Conservation (phyloP, 2,888 invertebrate species). For the Trissolcus japonicus region DNA sequence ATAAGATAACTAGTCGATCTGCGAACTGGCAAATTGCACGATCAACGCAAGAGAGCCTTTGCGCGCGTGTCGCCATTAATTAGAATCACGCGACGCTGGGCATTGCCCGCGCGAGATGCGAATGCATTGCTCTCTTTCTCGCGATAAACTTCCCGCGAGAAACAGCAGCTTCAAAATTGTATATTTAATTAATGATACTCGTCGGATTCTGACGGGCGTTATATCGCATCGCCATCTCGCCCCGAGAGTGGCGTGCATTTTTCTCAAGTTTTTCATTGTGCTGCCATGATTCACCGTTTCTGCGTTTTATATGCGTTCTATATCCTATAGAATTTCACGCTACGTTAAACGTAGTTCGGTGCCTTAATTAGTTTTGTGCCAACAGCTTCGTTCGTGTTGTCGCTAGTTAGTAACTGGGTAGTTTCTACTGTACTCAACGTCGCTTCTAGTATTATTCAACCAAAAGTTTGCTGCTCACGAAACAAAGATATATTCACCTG, state of each 20-base stretch:
- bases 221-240: slow-evolving; percentile 3
- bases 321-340: slow-evolving; percentile 63
- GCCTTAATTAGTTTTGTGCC: slow-evolving; percentile 69
- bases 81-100: slow-evolving; percentile 42
- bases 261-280: slow-evolving; percentile 57
- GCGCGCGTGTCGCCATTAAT: slow-evolving; percentile 50
- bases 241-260: slow-evolving; percentile 21
- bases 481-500: slow-evolving; percentile 58
- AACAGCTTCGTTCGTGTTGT: slow-evolving; percentile 60
- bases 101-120: slow-evolving; percentile 28
- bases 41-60: slow-evolving; percentile 20
- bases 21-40: slow-evolving; percentile 21
- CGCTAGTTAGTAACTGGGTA: slow-evolving; percentile 67
- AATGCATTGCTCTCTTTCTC: slow-evolving; percentile 28
- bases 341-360: slow-evolving; percentile 64
- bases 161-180: slow-evolving; percentile 59
- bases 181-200: slow-evolving; percentile 66
- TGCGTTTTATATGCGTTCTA: slow-evolving; percentile 60
- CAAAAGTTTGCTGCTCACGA: slow-evolving; percentile 55
- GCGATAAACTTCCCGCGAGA: slow-evolving; percentile 56
- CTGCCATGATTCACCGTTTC: slow-evolving; percentile 45
- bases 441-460: slow-evolving; percentile 58
- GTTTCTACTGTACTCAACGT: slow-evolving; percentile 62
- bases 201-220: slow-evolving; percentile 57
- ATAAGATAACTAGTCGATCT: slow-evolving; percentile 24